Percentiles rank a stretch among this genome's conserved stretches.
These are phyloP conservation scores for Platichthys flesus DNA, from an alignment of 2,113 vertebrate species.

Conservation along the genomic window DNA sequence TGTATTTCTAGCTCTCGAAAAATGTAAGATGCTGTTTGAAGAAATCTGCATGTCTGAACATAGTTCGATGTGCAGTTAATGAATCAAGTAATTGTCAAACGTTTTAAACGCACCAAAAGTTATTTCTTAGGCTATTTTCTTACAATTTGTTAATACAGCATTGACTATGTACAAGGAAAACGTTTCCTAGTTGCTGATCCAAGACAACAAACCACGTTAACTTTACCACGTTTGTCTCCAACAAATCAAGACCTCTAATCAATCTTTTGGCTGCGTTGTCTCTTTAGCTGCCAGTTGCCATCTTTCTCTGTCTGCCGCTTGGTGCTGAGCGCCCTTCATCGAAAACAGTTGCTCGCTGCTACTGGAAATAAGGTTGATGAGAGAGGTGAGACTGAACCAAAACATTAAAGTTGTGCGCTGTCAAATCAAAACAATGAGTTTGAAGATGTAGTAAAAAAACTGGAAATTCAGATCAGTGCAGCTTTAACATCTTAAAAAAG, in stretches of 20 bases:
- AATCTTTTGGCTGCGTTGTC: background rate
- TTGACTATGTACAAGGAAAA: too few relatives aligned
- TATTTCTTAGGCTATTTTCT: background rate
- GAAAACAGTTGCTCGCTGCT: background rate
- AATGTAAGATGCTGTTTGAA: background rate
- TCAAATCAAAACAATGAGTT: background rate
- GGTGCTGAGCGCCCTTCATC: background rate
- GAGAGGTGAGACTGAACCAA: slow-evolving; percentile 9
- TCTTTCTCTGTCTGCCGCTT: background rate
- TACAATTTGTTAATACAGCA: background rate
- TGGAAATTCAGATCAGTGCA: background rate
- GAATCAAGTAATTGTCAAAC: background rate
- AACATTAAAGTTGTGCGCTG: background rate
- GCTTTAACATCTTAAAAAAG: background rate
- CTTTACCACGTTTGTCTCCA: background rate
- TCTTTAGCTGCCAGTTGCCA: background rate
- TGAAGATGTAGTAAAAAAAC: background rate
- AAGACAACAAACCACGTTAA: background rate
- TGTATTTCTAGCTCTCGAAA: too few relatives aligned
- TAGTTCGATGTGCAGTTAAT: background rate
- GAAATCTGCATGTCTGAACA: background rate
- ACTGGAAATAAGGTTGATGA: background rate
- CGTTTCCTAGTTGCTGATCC: background rate
- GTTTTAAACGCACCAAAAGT: background rate
- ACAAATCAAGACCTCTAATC: background rate